Percentiles rank a stretch among this genome's conserved stretches.
Conservation (phyloP, 2,888 invertebrate genomes). For the Phaonia tiefii region DNA sequence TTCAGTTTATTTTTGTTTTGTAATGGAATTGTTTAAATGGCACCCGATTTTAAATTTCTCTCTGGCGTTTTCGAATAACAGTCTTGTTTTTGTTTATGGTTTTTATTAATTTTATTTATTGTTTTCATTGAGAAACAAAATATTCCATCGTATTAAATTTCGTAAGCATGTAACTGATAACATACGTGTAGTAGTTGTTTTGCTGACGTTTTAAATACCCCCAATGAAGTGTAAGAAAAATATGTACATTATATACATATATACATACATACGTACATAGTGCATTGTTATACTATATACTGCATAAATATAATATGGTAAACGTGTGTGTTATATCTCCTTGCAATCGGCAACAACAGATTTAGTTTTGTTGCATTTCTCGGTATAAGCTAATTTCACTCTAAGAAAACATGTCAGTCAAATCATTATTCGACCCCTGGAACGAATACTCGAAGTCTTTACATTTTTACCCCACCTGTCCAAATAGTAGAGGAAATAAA, state of each 20-base stretch:
- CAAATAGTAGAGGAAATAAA: too few relatives aligned
- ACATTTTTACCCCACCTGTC: too few relatives aligned
- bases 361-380: not conserved
- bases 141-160: conserved; percentile 17
- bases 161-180: conserved; percentile 50
- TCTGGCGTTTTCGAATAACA: too few relatives aligned
- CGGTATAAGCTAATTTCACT: too few relatives aligned
- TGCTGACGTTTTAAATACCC: conserved; percentile 58
- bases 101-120: conserved; percentile 3
- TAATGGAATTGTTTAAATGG: too few relatives aligned
- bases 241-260: not conserved
- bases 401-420: too few relatives aligned
- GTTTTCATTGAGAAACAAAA: conserved; percentile 33
- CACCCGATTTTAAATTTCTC: too few relatives aligned
- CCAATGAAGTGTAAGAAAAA: conserved; percentile 52
- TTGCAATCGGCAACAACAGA: conserved; percentile 1
- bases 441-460: too few relatives aligned
- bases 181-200: conserved; percentile 3
- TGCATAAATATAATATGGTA: not conserved
- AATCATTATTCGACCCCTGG: too few relatives aligned
- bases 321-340: not conserved
- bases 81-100: conserved; percentile 8
- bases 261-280: conserved; percentile 5
- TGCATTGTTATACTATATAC: too few relatives aligned
- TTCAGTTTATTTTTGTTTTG: too few relatives aligned